Evolutionary conservation across 2,113 vertebrate genomes (phyloP).

Genomic region (Oxygymnocypris stewartii): DNA sequence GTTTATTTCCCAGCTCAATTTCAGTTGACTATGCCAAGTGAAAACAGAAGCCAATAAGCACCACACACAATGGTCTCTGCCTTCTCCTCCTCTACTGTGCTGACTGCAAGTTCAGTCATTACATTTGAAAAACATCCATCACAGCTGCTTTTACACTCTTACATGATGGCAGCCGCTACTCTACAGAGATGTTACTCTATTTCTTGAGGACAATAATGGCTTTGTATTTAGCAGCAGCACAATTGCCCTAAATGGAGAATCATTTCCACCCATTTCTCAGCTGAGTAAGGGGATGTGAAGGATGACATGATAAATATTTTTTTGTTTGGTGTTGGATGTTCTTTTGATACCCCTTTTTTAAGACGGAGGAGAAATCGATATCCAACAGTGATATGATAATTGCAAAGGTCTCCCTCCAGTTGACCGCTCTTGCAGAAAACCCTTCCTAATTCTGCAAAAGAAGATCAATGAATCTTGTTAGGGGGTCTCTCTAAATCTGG

Average conservation of each 20-base stretch:
- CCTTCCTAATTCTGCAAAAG: conserved; percentile 41
- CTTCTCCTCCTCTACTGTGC: conserved; percentile 26
- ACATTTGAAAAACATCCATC: conserved; percentile 44
- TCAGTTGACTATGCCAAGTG: conserved; percentile 45
- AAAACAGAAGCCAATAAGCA: conserved; percentile 42
- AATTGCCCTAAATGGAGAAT: conserved; percentile 52
- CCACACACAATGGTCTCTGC: conserved; percentile 35
- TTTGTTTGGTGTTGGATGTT: conserved; percentile 49
- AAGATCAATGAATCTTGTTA: conserved; percentile 35
- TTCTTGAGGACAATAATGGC: conserved; percentile 50
- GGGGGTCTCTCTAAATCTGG: conserved; percentile 37
- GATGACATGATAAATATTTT: conserved; percentile 23
- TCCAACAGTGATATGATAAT: conserved; percentile 44
- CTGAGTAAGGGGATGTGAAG: conserved; percentile 3
- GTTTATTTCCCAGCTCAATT: conserved; percentile 46
- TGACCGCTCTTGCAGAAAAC: conserved; percentile 42
- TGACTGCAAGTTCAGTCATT: conserved; percentile 52
- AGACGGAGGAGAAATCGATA: conserved; percentile 47
- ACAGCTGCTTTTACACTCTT: conserved; percentile 44
- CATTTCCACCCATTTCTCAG: conserved; percentile 47
- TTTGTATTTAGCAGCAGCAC: conserved; percentile 49
- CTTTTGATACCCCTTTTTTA: conserved; percentile 18
- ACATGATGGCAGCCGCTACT: conserved; percentile 19
- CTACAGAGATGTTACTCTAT: conserved; percentile 45
- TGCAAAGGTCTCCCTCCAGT: conserved; percentile 21